Evolutionary conservation across 1,140 invertebrate species (phyloP), one percentile per base, ranked within the genome.

Genomic region (Tyrophagus putrescentiae): DNA sequence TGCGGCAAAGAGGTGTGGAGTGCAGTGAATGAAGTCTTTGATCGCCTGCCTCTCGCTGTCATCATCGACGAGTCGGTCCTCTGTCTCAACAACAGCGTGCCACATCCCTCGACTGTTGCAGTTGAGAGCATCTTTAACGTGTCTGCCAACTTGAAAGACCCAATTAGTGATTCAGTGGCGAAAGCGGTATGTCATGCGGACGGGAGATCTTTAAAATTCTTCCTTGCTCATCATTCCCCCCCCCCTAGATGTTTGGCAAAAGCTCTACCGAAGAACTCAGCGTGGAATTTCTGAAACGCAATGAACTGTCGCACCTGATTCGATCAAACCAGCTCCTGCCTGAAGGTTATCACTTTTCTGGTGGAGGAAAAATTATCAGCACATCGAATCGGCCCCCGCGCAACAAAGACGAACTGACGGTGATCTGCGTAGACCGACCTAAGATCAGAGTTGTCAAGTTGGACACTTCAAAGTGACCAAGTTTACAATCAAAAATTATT

Each of bases 51-150:
- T 5, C 64, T 85, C 32, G 81, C 82, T 7, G 82, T 82, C 9
- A 75, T 81, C 18, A 75, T 85, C 27, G 82, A 84, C 70, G 77
- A 77, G 16, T 9, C 48, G 3, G 75, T 84, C 62, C 83, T 83
- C 67, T 85, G 82, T 73, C 80, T 79, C 57, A 59, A 54, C 25
- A 83, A 84, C 71, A 82, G 83, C 21, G 82, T 83, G 3, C 82
- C 84, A 50, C 82, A 82, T 13, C 80, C 80, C 9, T 78, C 80
- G 5, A 36, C 56, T 25, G 68, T 80, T 70, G 67, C 73, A 74
- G 60, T 75, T 70, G 60, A 71, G 73, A 58, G 69, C 66, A 62
- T 78, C 71, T 69, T 76, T 25, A 74, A 83, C 64, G 79, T 84
- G 61, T 79, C 84, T 61, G 81, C 81, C 0, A 71, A 74, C 36